Evolutionary conservation across 2,113 vertebrate genomes (phyloP), one percentile per base, ranked within the genome.

Genomic region (Cercopithecus mona): DNA sequence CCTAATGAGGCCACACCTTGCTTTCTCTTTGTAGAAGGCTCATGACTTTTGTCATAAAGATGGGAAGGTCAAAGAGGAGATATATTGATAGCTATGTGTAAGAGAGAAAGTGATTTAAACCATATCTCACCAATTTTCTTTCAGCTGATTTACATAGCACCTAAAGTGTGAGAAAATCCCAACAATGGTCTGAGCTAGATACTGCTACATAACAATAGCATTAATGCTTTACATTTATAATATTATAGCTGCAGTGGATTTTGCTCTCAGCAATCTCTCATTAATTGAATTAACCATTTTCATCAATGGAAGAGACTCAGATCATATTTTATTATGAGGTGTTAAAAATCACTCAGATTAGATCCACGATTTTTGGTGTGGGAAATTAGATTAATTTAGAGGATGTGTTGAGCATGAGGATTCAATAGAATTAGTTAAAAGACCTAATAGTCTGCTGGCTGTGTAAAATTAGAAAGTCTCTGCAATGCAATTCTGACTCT

Each of bases 261-360:
- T 81, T 91, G 45, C 81, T 84, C 35, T 79, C 14, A 35, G 55
- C 48, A 68, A 38, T 86, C 52, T 57, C 27, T 43, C 32, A 64
- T 76, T 95, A 94, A 92, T 59, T 94, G 23, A 97, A 70, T 96
- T 82, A 96, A 70, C 38, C 22, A 83, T 88, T 93, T 84, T 93
- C 32, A 80, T 93, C 79, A 66, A 20, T 68, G 9, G 80, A 27
- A 79, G 82, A 93, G 27, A 93, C 16, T 96, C 18, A 18, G 20
- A 82, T 96, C 55, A 70, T 68, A 20, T 90, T 61, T 78, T 90
- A 57, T 61, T 88, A 76, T 50, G 84, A 38, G 48, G 40, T 92
- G n/a, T 87, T 96, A 87, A 83, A 95, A 97, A 61, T 43, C 48
- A 50, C 25, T 79, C 16, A 64, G n/a, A 78, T 81, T 66, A 50